These are phyloP conservation scores for Xestobium rufovillosum DNA, from an alignment of 2,888 invertebrate species.

Conservation along the genomic window DNA sequence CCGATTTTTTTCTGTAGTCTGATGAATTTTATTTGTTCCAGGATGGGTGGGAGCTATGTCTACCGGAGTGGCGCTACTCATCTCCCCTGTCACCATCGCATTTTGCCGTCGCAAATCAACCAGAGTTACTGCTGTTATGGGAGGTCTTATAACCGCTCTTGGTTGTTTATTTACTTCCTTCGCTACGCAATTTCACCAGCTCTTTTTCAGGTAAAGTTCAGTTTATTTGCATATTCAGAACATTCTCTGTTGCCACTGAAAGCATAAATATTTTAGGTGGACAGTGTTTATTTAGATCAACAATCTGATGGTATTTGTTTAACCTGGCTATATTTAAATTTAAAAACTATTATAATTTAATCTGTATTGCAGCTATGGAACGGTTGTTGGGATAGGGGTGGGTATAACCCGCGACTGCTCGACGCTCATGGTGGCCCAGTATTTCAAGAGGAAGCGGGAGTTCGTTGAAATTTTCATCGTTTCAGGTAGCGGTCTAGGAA, in stretches of 20 bases:
- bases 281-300: no score
- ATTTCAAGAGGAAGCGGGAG: conserved; percentile 77
- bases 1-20: no score
- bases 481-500: conserved; percentile 77
- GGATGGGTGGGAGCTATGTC: conserved; percentile 79
- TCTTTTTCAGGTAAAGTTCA: conserved; percentile 68
- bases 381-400: conserved; percentile 71
- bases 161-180: conserved; percentile 87
- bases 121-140: conserved; percentile 80
- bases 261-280: no score
- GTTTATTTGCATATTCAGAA: not conserved
- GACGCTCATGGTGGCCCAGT: conserved; percentile 84
- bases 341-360: no score
- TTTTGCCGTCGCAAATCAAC: conserved; percentile 80
- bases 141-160: conserved; percentile 76
- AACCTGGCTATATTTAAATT: no score
- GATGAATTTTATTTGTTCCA: conserved; percentile 53
- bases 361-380: conserved; percentile 66
- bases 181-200: conserved; percentile 81
- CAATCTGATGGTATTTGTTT: no score
- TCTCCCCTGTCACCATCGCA: conserved; percentile 78
- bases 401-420: conserved; percentile 81
- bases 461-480: conserved; percentile 84
- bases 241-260: no score
- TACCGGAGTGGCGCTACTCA: conserved; percentile 67